Base-by-base conservation (phyloP, 2,113 vertebrate genomes). In the Talpa occidentalis region DNA sequence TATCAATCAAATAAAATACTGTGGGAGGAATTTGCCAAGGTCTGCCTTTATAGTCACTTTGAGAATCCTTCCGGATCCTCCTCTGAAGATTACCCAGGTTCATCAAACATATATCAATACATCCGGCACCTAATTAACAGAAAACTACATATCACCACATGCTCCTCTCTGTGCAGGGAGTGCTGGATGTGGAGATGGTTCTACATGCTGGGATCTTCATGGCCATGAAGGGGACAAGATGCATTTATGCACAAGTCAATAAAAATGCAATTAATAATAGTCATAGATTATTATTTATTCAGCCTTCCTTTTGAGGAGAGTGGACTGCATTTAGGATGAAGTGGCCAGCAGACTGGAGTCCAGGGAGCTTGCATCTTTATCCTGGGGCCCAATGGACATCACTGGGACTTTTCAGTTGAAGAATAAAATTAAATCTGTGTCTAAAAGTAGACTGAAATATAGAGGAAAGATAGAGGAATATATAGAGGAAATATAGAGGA, bases 101-200 rank as follows among this genome's bases (percentile, higher is more conserved):
- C 40, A 11, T 49, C n/a, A 22, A 10, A 19, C 44, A 35, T 28
- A n/a, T 69, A 32, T 28, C 24, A n/a, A 15, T 54, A 30, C 73
- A 30, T 35, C 28, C 5, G 19, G 3, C 32, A 32, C 22, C 10
- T 26, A 9, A 3, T 62, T 59, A 24, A 6, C 49, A 74, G 79
- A 19, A 15, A 17, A 11, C 9, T 10, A 35, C 16, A 17, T 24
- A 17, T 70, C 15, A 10, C 35, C 5, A 44, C 1, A 28, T 19
- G 3, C 10, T 76, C 24, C 26, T 4, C 3, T 6, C 44, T 12
- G 7, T 32, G 42, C 28, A 35, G 70, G 30, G 6, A n/a, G 0
- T 3, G 0, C 44, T 49, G 0, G 9, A 3, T 17, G 21, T 54
- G n/a, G 49, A 5, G 2, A 6, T 54, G 0, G 40, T 21, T 35